phyloP scores from a whole-genome alignment of 2,797 vertebrate genomes.

The Rhyacichthys aspro region DNA sequence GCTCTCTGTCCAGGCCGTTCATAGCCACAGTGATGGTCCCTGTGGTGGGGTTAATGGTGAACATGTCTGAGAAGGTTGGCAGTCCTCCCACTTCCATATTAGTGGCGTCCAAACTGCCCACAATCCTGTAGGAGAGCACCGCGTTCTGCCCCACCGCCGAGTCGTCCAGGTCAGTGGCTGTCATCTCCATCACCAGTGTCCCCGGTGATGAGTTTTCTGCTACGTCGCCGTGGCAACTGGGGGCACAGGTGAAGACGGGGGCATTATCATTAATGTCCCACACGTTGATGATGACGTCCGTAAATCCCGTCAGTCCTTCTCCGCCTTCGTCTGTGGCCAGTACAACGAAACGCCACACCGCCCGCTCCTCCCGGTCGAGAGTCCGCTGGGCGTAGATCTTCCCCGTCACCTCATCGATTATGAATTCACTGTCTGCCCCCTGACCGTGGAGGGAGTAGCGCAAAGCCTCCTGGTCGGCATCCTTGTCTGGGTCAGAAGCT shows the following conservation, averaged over 20 bases:
- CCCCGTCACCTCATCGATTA: constrained; percentile 88
- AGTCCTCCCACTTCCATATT: constrained; percentile 44
- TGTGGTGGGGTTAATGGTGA: constrained; percentile 82
- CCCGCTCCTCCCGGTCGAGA: constrained; percentile 86
- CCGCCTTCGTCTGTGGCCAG: constrained; percentile 90
- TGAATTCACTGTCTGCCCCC: constrained; percentile 87
- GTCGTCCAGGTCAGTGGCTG: constrained; percentile 87
- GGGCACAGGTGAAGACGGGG: constrained; percentile 84
- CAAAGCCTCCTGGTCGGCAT: constrained; percentile 84
- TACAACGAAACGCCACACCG: constrained; percentile 90
- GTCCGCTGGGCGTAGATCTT: constrained; percentile 87
- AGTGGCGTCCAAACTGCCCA: constrained; percentile 75
- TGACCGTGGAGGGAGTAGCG: constrained; percentile 90
- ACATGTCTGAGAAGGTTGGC: constrained; percentile 78
- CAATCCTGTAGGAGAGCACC: constrained; percentile 85
- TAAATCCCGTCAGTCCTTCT: constrained; percentile 91
- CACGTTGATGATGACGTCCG: constrained; percentile 90
- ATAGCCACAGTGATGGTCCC: constrained; percentile 83
- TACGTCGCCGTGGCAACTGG: constrained; percentile 84
- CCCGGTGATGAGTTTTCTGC: constrained; percentile 84
- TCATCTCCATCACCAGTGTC: constrained; percentile 89
- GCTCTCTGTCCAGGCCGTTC: constrained; percentile 84
- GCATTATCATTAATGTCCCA: constrained; percentile 92
- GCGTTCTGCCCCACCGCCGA: constrained; percentile 87
- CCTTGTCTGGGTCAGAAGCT: constrained; percentile 88